phyloP scores from a whole-genome alignment of 2,113 vertebrate species.

The Camelus dromedarius region DNA sequence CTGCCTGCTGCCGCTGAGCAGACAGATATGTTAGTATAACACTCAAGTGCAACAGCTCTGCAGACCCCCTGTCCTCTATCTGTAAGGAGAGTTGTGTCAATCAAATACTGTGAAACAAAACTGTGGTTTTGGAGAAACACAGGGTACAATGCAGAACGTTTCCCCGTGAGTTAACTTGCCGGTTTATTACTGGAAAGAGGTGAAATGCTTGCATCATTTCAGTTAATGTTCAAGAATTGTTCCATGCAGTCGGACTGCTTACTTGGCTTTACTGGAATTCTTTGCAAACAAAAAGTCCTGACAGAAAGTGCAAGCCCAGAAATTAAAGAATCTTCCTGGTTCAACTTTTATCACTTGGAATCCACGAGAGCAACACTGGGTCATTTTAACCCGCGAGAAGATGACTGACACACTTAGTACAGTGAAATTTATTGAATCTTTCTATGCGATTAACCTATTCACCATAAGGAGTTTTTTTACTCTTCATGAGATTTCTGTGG shows the following conservation, averaged over 20 bases:
- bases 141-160: background rate
- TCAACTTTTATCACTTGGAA: background rate
- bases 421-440: slow-evolving; percentile 35
- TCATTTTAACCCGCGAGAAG: background rate
- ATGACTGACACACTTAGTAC: background rate
- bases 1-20: background rate
- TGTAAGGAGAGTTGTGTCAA: background rate
- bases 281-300: slow-evolving; percentile 60
- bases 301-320: slow-evolving; percentile 16
- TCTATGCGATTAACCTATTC: slow-evolving; percentile 6
- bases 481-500: background rate
- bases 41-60: background rate
- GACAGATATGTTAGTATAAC: background rate
- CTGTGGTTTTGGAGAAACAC: background rate
- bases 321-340: slow-evolving; percentile 53
- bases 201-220: slow-evolving; percentile 46
- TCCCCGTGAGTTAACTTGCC: slow-evolving; percentile 25
- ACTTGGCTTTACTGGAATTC: slow-evolving; percentile 47
- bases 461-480: slow-evolving; percentile 60
- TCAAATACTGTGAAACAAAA: background rate
- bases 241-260: background rate
- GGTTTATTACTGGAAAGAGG: slow-evolving; percentile 54
- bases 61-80: background rate
- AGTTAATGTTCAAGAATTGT: background rate
- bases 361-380: background rate